Percentiles rank a stretch among this genome's conserved stretches.
Evolutionary conservation across 2,113 vertebrate species (phyloP).

Genomic region (Jaculus jaculus): DNA sequence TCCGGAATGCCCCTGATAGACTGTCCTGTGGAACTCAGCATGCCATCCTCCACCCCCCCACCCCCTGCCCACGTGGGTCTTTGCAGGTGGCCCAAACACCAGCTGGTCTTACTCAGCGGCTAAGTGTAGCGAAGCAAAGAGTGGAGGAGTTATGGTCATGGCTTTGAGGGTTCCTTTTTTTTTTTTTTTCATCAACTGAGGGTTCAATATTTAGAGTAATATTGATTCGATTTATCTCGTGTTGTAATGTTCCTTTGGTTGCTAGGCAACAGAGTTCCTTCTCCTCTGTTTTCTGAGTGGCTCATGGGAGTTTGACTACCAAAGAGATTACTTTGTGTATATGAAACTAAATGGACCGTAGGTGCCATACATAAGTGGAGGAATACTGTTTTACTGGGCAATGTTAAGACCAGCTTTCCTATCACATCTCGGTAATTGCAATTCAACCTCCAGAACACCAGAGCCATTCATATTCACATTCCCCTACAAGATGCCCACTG

Average conservation of each 20-base stretch:
- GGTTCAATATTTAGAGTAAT: slow-evolving; percentile 84
- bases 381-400: slow-evolving; percentile 50
- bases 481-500: slow-evolving; percentile 29
- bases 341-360: slow-evolving; percentile 85
- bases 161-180: slow-evolving; percentile 76
- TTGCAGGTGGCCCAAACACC: neutral
- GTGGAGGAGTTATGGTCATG: slow-evolving; percentile 60
- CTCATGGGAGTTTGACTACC: slow-evolving; percentile 84
- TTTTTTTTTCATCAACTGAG: slow-evolving; percentile 70
- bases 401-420: slow-evolving; percentile 34
- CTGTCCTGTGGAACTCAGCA: neutral
- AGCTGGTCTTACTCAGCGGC: slow-evolving; percentile 21
- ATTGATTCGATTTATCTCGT: slow-evolving; percentile 85
- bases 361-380: slow-evolving; percentile 78
- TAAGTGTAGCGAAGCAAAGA: slow-evolving; percentile 32
- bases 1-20: neutral
- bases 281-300: slow-evolving; percentile 75
- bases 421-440: neutral
- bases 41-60: neutral
- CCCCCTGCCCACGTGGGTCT: neutral
- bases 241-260: slow-evolving; percentile 79
- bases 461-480: neutral
- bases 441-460: slow-evolving; percentile 59
- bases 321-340: slow-evolving; percentile 83
- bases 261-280: slow-evolving; percentile 84